Evolutionary conservation across 2,797 vertebrate genomes (phyloP).

Genomic region (Arremon brunneinucha): DNA sequence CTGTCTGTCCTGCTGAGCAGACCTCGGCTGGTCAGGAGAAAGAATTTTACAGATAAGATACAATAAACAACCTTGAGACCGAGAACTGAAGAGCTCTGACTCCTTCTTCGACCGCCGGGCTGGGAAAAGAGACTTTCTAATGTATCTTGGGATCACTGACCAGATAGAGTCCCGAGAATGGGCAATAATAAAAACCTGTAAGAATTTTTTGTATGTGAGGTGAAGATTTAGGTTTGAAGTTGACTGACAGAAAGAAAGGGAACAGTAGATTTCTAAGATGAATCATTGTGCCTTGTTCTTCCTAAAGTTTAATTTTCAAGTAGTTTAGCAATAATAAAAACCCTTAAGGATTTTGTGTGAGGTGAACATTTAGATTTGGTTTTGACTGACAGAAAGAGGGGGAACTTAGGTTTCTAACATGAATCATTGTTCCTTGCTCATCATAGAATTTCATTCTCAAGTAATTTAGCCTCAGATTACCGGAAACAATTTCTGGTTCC

Average conservation of each 20-base stretch:
- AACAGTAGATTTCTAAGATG: neutral
- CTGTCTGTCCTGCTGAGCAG: no score
- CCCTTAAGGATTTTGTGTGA: neutral
- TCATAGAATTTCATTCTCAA: constrained; percentile 11
- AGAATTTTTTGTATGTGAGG: neutral
- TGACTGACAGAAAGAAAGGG: neutral
- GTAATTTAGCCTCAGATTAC: neutral
- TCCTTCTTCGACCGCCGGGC: no score
- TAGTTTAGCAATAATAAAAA: neutral
- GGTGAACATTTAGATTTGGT: neutral
- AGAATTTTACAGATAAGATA: no score
- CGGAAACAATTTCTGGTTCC: neutral
- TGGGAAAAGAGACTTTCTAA: no score
- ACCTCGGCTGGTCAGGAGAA: no score
- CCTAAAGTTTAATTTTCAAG: neutral
- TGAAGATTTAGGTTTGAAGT: neutral
- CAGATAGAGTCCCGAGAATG: no score
- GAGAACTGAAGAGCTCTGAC: no score
- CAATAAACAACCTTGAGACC: no score
- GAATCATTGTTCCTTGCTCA: neutral
- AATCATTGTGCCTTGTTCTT: neutral
- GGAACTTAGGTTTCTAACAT: neutral
- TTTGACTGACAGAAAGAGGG: neutral
- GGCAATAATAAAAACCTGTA: neutral
- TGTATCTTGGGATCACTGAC: no score